phyloP scores from a whole-genome alignment of 1,140 invertebrate species.

The Drosophila triauraria region DNA sequence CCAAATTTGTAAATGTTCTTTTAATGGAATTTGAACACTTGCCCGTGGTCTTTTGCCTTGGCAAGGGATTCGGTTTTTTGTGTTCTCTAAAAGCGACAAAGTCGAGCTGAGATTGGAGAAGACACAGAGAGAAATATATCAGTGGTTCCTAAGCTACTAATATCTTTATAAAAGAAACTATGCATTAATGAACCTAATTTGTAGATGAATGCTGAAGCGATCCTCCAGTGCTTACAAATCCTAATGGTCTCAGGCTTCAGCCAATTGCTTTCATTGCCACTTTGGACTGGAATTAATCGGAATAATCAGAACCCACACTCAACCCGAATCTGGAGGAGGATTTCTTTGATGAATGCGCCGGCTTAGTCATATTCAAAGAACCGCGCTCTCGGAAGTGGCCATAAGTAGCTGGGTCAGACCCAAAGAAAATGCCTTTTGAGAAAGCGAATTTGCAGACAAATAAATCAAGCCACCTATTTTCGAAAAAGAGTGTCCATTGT shows the following conservation, averaged over 20 bases:
- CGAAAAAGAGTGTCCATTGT: constrained; percentile 78
- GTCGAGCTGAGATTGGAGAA: constrained; percentile 25
- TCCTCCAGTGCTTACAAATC: background rate
- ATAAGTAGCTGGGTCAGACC: constrained; percentile 48
- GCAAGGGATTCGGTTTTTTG: constrained; percentile 45
- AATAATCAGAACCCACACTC: constrained; percentile 32
- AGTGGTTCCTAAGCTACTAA: background rate
- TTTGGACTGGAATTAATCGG: constrained; percentile 13
- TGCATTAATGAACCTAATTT: too few species aligned
- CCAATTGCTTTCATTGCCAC: constrained; percentile 6
- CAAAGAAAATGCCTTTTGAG: constrained; percentile 74
- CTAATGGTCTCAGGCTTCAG: background rate
- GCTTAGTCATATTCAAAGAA: constrained; percentile 52
- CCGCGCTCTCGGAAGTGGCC: constrained; percentile 36
- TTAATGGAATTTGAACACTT: constrained; percentile 83
- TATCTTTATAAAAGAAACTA: background rate
- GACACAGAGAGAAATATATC: constrained; percentile 24
- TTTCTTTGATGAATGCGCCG: constrained; percentile 45
- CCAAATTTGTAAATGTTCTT: constrained; percentile 83
- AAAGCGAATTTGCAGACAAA: constrained; percentile 84
- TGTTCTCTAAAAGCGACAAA: constrained; percentile 55
- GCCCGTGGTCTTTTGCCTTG: constrained; percentile 30
- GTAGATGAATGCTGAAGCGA: too few species aligned
- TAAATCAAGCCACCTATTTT: constrained; percentile 84
- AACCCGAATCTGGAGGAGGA: constrained; percentile 4